Base-by-base conservation (phyloP, 1,140 invertebrate genomes). In the Micrasema minimum region DNA sequence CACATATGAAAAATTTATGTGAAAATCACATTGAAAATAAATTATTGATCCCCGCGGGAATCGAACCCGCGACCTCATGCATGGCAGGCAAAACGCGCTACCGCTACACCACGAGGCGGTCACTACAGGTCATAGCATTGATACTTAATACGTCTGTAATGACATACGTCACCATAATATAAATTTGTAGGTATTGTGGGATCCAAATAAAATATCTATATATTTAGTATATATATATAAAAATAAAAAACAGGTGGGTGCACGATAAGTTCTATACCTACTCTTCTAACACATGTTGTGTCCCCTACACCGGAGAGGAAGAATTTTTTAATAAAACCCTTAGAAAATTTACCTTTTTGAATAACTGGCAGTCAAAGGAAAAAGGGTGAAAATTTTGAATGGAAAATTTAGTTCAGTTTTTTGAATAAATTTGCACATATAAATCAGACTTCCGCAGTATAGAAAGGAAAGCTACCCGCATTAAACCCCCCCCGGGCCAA, bases 371-470 rank as follows among this genome's bases (percentile, higher is more conserved):
- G 46, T 66, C 64, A 66, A 66, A 66, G 20, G 22, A 45, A 20
- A 66, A 66, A 31, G 64, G 48, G n/a, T n/a, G 35, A 51, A 66
- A 66, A 66, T 51, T 51, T 12, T 50, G 35, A 66, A 66, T 37
- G 48, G 46, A 51, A 66, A 31, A 66, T 66, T 50, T 31, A 51
- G 64, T 66, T 66, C 50, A 10, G 48, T 2, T 31, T 48, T 45
- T 41, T 64, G 64, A 66, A 66, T 66, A 66, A 66, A 66, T 66
- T 66, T 51, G 22, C 64, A 66, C n/a, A 37, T 37, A 66, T 66
- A 66, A 66, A 66, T 66, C 64, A 46, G 46, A 6, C 55, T 59
- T 37, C 38, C 55, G 11, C 12, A 11, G 48, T 22, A 20, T 22
- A 51, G 26, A 31, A 51, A 20, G 5, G 11, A 3, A 23, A 23